Conservation (phyloP, 2,888 invertebrate species). For the Scaptomyza caliginosa region DNA sequence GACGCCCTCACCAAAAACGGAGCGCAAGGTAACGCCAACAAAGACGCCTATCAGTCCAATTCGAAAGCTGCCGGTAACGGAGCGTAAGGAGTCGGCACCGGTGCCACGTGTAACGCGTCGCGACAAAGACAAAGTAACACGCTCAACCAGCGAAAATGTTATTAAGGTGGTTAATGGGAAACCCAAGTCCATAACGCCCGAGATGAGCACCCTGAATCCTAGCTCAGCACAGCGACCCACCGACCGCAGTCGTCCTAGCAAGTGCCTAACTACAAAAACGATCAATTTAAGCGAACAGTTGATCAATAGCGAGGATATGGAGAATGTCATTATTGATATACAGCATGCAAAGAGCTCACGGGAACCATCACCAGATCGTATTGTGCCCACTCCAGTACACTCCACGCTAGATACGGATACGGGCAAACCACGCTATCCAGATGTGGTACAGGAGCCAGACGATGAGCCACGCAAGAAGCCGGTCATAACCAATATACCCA, state of each 20-base stretch:
- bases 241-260: slow-evolving; percentile 80
- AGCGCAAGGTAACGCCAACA: slow-evolving; percentile 22
- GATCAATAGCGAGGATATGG: slow-evolving; percentile 85
- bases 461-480: slow-evolving; percentile 85
- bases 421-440: slow-evolving; percentile 89
- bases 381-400: slow-evolving; percentile 88
- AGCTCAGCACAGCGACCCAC: slow-evolving; percentile 41
- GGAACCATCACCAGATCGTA: slow-evolving; percentile 90
- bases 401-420: slow-evolving; percentile 84
- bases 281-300: slow-evolving; percentile 85
- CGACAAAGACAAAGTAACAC: slow-evolving; percentile 85
- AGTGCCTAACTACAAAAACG: slow-evolving; percentile 85
- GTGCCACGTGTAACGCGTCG: slow-evolving; percentile 84
- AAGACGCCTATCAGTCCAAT: slow-evolving; percentile 41
- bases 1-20: slow-evolving; percentile 57
- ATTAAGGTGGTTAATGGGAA: slow-evolving; percentile 84
- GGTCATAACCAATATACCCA: slow-evolving; percentile 85
- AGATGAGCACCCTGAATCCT: slow-evolving; percentile 60
- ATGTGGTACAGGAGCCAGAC: slow-evolving; percentile 90
- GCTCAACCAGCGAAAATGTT: slow-evolving; percentile 86
- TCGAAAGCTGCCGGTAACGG: slow-evolving; percentile 82
- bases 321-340: slow-evolving; percentile 88
- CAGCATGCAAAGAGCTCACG: slow-evolving; percentile 90
- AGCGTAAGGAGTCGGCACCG: slow-evolving; percentile 83
- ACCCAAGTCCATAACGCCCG: slow-evolving; percentile 60